Evolutionary conservation across 2,888 invertebrate species (phyloP).

Genomic region (Plusia festucae): DNA sequence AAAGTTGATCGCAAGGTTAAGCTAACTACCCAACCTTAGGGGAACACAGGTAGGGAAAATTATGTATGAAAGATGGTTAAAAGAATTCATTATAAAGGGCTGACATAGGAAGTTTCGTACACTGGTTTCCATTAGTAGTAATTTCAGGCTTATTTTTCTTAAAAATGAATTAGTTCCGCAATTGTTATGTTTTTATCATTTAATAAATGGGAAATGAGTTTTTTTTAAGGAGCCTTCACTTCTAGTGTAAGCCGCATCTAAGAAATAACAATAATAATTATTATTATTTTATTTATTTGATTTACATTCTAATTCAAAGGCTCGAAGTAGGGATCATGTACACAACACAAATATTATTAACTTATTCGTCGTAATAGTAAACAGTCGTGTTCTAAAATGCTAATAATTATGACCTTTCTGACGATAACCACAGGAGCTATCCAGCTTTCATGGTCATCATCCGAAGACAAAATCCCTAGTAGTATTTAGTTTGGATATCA

Average conservation of each 20-base stretch:
- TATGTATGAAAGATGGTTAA: constrained; percentile 28
- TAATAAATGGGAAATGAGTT: not conserved
- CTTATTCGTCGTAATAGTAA: no score
- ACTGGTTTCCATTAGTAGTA: constrained; percentile 10
- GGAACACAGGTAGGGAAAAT: constrained; percentile 22
- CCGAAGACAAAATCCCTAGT: not conserved
- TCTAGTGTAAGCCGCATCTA: not conserved
- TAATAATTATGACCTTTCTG: not conserved
- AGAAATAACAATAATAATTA: no score
- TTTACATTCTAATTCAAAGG: not conserved
- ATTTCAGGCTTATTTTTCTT: constrained; percentile 1
- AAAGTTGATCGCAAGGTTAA: constrained; percentile 31
- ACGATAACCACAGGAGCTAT: not conserved
- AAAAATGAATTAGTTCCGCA: not conserved
- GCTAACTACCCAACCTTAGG: constrained; percentile 22
- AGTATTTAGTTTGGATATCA: not conserved
- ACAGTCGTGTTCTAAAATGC: not conserved
- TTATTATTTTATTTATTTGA: not conserved
- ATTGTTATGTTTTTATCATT: not conserved
- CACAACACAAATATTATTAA: no score
- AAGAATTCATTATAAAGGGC: constrained; percentile 43
- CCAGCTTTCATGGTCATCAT: not conserved
- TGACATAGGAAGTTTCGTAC: constrained; percentile 11
- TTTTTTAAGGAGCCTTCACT: not conserved
- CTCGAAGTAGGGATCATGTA: no score